Percentiles rank a stretch among this genome's conserved stretches.
Evolutionary conservation across 2,797 vertebrate species (phyloP).

Genomic region (Chloroceryle inda): DNA sequence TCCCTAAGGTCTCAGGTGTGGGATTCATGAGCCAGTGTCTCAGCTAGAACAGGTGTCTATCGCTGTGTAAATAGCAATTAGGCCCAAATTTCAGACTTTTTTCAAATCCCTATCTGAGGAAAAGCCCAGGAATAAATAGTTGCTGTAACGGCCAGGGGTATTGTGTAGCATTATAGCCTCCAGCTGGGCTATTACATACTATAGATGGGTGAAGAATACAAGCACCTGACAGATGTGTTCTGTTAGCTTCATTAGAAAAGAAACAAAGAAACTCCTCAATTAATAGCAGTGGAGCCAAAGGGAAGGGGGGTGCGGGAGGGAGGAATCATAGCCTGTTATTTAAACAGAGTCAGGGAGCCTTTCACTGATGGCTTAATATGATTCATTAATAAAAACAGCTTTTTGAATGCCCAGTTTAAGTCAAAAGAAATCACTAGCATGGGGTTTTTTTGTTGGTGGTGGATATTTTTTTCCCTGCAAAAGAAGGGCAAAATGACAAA

Average conservation of each 20-base stretch:
- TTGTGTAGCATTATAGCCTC: slow-evolving; percentile 88
- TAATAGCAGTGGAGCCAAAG: slow-evolving; percentile 85
- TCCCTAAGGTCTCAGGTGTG: slow-evolving; percentile 95
- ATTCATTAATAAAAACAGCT: slow-evolving; percentile 88
- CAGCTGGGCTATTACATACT: slow-evolving; percentile 90
- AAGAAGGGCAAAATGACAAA: slow-evolving; percentile 85
- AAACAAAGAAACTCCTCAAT: slow-evolving; percentile 92
- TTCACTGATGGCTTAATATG: slow-evolving; percentile 86
- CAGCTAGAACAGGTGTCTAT: slow-evolving; percentile 91
- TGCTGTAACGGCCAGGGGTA: slow-evolving; percentile 87
- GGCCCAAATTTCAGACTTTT: slow-evolving; percentile 92
- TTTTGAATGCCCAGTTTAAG: slow-evolving; percentile 88
- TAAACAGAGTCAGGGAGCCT: slow-evolving; percentile 87
- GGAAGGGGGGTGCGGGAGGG: slow-evolving; percentile 82
- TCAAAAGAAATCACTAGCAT: slow-evolving; percentile 86
- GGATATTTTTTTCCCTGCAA: slow-evolving; percentile 68
- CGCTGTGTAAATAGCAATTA: slow-evolving; percentile 95
- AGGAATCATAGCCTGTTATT: slow-evolving; percentile 89
- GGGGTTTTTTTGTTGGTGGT: slow-evolving; percentile 42
- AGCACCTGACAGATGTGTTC: slow-evolving; percentile 93
- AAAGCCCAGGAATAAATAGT: slow-evolving; percentile 90
- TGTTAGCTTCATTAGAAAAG: slow-evolving; percentile 91
- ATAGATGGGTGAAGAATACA: slow-evolving; percentile 88
- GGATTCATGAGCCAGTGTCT: slow-evolving; percentile 87
- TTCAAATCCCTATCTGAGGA: slow-evolving; percentile 89